phyloP scores from a whole-genome alignment of 2,797 vertebrate species.

The Rhinoraja longicauda region DNA sequence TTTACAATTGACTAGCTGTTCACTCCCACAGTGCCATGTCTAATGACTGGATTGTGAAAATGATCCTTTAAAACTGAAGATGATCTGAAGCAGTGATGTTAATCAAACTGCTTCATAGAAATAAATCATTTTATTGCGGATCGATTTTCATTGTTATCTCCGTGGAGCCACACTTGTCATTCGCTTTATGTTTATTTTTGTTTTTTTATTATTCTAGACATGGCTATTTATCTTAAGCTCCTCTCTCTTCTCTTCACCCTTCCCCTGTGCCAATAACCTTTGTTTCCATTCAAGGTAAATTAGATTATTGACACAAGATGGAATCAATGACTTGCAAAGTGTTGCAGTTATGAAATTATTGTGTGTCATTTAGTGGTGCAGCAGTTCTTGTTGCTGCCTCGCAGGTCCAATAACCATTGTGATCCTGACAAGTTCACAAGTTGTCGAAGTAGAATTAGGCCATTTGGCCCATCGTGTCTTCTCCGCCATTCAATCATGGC shows the following conservation, averaged over 20 bases:
- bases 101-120: constrained; percentile 19
- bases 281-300: not conserved
- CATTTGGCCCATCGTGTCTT: too few species aligned
- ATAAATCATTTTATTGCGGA: not conserved
- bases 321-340: not conserved
- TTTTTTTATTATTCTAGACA: not conserved
- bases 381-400: too few species aligned
- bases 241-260: not conserved
- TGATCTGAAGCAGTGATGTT: not conserved
- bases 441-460: too few species aligned
- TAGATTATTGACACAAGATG: not conserved
- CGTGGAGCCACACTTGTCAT: not conserved
- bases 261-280: not conserved
- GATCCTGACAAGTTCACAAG: too few species aligned
- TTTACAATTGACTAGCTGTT: not conserved
- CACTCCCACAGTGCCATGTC: not conserved
- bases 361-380: too few species aligned
- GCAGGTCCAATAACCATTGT: too few species aligned
- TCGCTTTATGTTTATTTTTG: not conserved
- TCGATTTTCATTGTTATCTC: constrained; percentile 24
- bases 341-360: too few species aligned
- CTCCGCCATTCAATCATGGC: too few species aligned
- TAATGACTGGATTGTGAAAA: not conserved
- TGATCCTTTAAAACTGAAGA: constrained; percentile 9
- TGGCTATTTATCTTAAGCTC: not conserved